Conservation (phyloP, 2,888 invertebrate species). For the Cantharis nigra region DNA sequence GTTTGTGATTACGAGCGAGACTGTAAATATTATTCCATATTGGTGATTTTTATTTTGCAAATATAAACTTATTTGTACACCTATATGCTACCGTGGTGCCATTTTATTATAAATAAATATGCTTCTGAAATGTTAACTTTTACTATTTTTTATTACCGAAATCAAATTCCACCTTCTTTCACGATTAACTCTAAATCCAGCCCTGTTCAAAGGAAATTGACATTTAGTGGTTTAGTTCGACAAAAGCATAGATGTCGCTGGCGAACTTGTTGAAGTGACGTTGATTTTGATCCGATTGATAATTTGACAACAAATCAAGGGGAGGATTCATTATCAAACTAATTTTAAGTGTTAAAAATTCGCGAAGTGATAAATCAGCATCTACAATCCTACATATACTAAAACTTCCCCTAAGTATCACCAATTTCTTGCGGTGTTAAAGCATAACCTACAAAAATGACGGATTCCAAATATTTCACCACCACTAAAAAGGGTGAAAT, state of each 20-base stretch:
- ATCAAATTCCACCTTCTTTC: too few species aligned
- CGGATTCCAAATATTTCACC: constrained; percentile 99
- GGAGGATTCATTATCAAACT: background rate
- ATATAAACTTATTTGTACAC: constrained; percentile 27
- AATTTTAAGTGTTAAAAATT: background rate
- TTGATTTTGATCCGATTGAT: background rate
- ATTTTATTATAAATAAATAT: constrained; percentile 35
- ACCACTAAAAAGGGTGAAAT: constrained; percentile 99
- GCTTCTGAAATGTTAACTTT: constrained; percentile 29
- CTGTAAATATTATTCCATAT: constrained; percentile 24
- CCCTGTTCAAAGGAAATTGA: background rate
- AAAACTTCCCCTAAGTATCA: background rate
- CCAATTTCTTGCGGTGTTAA: background rate
- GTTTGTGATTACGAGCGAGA: constrained; percentile 16
- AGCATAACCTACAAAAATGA: constrained; percentile 67
- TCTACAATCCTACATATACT: background rate
- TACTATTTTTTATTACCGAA: background rate
- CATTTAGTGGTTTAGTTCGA: background rate
- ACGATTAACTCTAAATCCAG: too few species aligned
- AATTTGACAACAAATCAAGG: background rate
- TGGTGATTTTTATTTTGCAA: constrained; percentile 13
- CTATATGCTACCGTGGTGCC: constrained; percentile 34
- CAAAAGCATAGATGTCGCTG: background rate
- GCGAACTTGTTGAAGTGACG: background rate
- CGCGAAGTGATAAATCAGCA: background rate